A percentile compares a stretch with the other conserved stretches of the same genome.
phyloP scores from a whole-genome alignment of 2,888 invertebrate species.

The Amphipoea lucens region DNA sequence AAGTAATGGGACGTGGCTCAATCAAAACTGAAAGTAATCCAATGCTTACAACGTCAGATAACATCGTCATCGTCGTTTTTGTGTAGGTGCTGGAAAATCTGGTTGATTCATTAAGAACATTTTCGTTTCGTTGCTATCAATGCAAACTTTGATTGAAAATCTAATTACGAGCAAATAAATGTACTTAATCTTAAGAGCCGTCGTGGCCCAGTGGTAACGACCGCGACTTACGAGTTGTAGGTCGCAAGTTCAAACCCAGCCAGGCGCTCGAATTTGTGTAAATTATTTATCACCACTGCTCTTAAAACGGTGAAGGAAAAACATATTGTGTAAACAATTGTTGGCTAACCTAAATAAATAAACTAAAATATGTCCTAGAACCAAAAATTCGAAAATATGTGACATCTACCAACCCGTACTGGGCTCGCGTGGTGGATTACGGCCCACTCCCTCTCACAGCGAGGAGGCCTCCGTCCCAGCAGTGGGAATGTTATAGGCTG shows the following conservation, averaged over 20 bases:
- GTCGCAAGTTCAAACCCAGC: not conserved
- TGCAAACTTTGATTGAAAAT: not conserved
- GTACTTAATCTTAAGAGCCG: too few species aligned
- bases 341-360: too few species aligned
- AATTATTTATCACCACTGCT: not conserved
- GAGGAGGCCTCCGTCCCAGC: too few species aligned
- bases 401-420: too few species aligned
- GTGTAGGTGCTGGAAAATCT: constrained; percentile 14
- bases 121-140: not conserved
- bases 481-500: not conserved
- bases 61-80: constrained; percentile 31
- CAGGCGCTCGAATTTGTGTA: not conserved
- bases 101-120: not conserved
- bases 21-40: constrained; percentile 42
- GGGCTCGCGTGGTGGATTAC: too few species aligned
- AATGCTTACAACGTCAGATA: constrained; percentile 33
- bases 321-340: too few species aligned
- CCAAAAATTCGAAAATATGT: not conserved
- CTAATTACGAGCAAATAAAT: not conserved
- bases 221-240: not conserved
- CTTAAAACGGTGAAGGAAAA: not conserved
- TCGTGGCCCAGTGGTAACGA: not conserved
- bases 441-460: too few species aligned
- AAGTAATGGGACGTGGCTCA: constrained; percentile 34
- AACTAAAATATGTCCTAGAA: not conserved